Base-by-base conservation (phyloP, 2,888 invertebrate species). In the Amitus sp. region DNA sequence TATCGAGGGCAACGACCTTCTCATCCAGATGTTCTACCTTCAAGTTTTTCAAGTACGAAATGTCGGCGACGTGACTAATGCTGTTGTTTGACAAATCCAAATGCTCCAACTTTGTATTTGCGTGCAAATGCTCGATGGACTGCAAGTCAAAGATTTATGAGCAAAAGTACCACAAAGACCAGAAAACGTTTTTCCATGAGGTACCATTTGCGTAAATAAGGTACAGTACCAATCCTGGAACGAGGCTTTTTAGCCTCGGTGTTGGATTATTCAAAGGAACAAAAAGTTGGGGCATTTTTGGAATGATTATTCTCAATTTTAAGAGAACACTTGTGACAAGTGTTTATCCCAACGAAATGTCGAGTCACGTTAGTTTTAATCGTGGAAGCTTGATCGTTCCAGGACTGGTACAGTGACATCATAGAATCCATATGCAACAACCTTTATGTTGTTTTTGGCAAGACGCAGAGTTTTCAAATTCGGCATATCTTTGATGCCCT, bases 71-170 rank as follows among this genome's bases (percentile, higher is more conserved):
- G 73, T 90, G 89, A 50, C 91, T 88, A 74, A 96, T 94, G 78
- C 89, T 90, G 81, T 96, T 96, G 80, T 94, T 94, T 2, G 95
- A 94, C 68, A 96, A 83, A 84, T 96, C 96, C 70, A 96, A 83
- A 79, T 90, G 88, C 78, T 94, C 93, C 79, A 96, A 83, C 76
- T 91, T 90, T 42, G 88, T 85, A 79, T 94, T 95, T 70, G 90
- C 88, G 75, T 92, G 91, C 66, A 96, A 85, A 83, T 94, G 94
- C 76, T 95, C 95, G 76, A 96, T 93, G n/a, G 90, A 89, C 87
- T 89, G 76, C n/a, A n/a, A n/a, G n/a, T n/a, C n/a, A 43, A 83
- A 82, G 67, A 19, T 1, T 18, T 40, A 37, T 56, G 46, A 61
- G 52, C 43, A 50, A 42, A 33, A 7, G 12, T 15, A 33, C 50